Percentiles rank a stretch among this genome's conserved stretches.
Conservation (phyloP, 2,888 invertebrate species). For the Nowickia ferox region DNA sequence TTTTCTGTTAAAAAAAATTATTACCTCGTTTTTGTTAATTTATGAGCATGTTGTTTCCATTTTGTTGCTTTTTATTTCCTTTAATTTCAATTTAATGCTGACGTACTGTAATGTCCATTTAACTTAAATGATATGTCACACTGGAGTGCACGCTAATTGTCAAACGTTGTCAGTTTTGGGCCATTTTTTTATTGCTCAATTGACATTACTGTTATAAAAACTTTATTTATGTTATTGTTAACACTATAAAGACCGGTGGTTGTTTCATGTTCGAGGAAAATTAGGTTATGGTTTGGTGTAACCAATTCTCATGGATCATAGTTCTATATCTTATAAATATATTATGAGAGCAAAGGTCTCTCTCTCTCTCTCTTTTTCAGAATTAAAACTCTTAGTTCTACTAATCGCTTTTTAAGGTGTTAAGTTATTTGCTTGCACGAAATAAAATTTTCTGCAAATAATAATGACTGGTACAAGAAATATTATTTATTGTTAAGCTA, state of each 20-base stretch:
- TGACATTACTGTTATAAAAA: conserved; percentile 82
- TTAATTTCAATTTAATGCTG: conserved; percentile 59
- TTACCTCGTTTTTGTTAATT: conserved; percentile 33
- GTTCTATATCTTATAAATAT: too few relatives aligned
- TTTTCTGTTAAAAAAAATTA: neutral
- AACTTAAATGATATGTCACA: conserved; percentile 62
- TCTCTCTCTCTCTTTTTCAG: neutral
- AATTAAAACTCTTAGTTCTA: neutral
- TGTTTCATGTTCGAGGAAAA: too few relatives aligned
- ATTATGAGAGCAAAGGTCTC: neutral
- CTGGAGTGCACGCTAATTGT: conserved; percentile 76
- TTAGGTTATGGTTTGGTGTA: too few relatives aligned
- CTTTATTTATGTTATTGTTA: conserved; percentile 82
- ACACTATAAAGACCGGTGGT: conserved; percentile 40
- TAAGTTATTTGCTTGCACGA: conserved; percentile 58
- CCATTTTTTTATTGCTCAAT: conserved; percentile 81
- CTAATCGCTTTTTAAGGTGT: conserved; percentile 47
- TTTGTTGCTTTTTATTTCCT: neutral
- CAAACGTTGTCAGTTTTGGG: conserved; percentile 80
- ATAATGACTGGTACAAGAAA: conserved; percentile 54
- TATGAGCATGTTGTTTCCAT: conserved; percentile 24
- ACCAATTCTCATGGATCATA: too few relatives aligned
- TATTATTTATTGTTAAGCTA: conserved; percentile 66
- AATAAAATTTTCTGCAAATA: conserved; percentile 41
- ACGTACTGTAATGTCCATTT: conserved; percentile 55